phyloP scores from a whole-genome alignment of 2,797 vertebrate species.

The Champsocephalus esox region DNA sequence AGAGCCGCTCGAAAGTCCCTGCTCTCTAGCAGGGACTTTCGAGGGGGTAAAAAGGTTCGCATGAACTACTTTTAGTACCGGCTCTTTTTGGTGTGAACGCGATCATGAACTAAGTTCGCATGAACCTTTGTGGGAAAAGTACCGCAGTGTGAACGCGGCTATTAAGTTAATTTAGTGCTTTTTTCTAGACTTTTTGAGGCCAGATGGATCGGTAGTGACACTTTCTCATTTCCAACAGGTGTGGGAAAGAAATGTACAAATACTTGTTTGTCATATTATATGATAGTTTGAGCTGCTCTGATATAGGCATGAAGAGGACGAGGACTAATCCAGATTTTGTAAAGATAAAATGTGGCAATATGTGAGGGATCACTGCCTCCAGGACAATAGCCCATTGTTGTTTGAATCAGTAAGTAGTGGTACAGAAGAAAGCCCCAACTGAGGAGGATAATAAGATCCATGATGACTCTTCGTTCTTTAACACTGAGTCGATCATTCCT shows the following conservation, averaged over 20 bases:
- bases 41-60: no score
- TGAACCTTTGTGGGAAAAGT: no score
- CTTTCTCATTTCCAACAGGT: not conserved
- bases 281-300: not conserved
- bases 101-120: no score
- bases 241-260: slow-evolving; percentile 9
- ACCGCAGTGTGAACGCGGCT: no score
- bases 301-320: not conserved
- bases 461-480: not conserved
- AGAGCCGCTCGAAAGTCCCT: no score
- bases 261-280: slow-evolving; percentile 1
- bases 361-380: slow-evolving; percentile 10
- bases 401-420: not conserved
- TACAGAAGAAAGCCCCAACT: not conserved
- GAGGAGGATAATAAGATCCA: not conserved
- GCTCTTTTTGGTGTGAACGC: no score
- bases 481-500: slow-evolving; percentile 1
- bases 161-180: not conserved
- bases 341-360: slow-evolving; percentile 1
- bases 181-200: not conserved
- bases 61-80: no score
- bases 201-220: not conserved
- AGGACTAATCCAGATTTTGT: not conserved
- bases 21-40: no score
- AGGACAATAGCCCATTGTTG: slow-evolving; percentile 25